A percentile compares a stretch with the other conserved stretches of the same genome.
phyloP scores from a whole-genome alignment of 2,888 invertebrate genomes.

The Criorhina ranunculi region DNA sequence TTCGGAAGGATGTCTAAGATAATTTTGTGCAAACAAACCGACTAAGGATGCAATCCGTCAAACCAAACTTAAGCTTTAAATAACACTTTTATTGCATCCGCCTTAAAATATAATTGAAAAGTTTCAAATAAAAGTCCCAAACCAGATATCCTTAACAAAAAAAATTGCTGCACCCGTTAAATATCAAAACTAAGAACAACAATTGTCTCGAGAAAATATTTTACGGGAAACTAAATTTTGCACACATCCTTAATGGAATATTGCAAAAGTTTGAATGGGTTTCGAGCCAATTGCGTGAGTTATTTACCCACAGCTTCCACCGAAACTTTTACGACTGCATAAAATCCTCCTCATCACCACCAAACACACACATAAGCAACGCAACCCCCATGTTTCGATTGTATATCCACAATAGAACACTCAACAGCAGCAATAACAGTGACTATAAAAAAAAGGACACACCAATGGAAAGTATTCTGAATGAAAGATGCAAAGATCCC shows the following conservation, averaged over 20 bases:
- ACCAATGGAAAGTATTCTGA: conserved; percentile 33
- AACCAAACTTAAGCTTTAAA: not conserved
- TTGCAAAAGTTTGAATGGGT: conserved; percentile 74
- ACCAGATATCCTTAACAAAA: conserved; percentile 5
- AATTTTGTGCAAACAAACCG: too few relatives aligned
- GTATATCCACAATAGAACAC: conserved; percentile 52
- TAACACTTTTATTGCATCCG: conserved; percentile 36
- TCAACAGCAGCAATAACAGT: conserved; percentile 65
- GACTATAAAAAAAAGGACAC: conserved; percentile 66
- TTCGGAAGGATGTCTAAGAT: too few relatives aligned
- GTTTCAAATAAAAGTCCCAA: conserved; percentile 13
- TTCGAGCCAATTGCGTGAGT: conserved; percentile 63
- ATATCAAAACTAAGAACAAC: conserved; percentile 45
- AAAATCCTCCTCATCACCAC: not conserved
- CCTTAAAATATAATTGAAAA: conserved; percentile 33
- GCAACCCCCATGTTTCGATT: conserved; percentile 20
- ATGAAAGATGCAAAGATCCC: conserved; percentile 55
- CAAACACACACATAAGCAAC: not conserved
- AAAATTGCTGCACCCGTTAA: conserved; percentile 25
- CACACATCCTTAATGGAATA: conserved; percentile 67
- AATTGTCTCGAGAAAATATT: conserved; percentile 67
- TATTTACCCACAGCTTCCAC: conserved; percentile 36
- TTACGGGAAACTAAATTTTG: conserved; percentile 65
- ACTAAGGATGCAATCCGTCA: too few relatives aligned
- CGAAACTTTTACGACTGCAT: conserved; percentile 21